Percentiles rank a stretch among this genome's conserved stretches.
phyloP scores from a whole-genome alignment of 2,888 invertebrate species.

The Helobdella robusta region DNA sequence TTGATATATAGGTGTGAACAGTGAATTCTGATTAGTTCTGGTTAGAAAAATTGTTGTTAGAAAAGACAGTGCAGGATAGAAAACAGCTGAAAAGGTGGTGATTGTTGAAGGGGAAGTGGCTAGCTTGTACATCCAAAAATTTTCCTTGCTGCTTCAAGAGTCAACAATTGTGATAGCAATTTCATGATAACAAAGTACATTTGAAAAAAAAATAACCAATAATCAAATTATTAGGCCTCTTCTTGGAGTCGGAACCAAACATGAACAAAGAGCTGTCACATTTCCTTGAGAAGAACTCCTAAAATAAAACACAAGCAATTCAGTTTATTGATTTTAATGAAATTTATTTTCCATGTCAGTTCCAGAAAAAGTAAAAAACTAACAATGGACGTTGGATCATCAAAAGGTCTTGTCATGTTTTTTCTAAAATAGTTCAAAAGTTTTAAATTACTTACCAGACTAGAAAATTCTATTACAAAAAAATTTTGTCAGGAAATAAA shows the following conservation, averaged over 20 bases:
- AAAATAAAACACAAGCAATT: slow-evolving; percentile 22
- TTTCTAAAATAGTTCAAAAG: slow-evolving; percentile 53
- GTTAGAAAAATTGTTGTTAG: too few species aligned
- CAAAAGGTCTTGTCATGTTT: slow-evolving; percentile 84
- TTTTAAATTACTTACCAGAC: not conserved
- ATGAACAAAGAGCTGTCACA: slow-evolving; percentile 80
- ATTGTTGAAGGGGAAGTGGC: too few species aligned
- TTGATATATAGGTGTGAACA: too few species aligned
- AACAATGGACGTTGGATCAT: slow-evolving; percentile 68
- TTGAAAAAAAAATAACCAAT: too few species aligned
- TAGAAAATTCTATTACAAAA: not conserved
- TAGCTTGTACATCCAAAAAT: too few species aligned
- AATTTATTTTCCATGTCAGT: not conserved
- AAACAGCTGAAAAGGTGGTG: too few species aligned
- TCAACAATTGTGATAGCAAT: too few species aligned
- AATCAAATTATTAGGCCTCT: slow-evolving; percentile 81
- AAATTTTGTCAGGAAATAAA: slow-evolving; percentile 8
- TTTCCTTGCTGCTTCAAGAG: too few species aligned
- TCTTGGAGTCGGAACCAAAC: slow-evolving; percentile 84
- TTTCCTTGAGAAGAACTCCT: slow-evolving; percentile 59
- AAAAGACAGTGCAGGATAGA: too few species aligned
- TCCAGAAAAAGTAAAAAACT: not conserved
- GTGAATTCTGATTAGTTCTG: too few species aligned
- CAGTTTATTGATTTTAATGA: not conserved
- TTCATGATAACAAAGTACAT: too few species aligned